phyloP scores from a whole-genome alignment of 2,888 invertebrate genomes.

The Minunthozetes semirufus region DNA sequence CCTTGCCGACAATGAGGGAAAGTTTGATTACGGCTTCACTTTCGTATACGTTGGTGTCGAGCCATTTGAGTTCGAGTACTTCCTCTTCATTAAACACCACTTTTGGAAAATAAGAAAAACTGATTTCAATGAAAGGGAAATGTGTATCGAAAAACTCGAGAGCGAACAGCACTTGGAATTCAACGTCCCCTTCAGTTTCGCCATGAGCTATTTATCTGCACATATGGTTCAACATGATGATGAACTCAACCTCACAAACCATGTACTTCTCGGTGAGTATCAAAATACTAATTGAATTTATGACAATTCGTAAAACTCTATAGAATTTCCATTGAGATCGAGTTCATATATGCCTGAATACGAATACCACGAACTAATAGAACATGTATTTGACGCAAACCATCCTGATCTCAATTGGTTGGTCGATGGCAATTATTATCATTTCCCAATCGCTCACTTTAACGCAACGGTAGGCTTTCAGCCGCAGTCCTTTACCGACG shows the following conservation, averaged over 20 bases:
- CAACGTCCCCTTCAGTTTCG: not conserved
- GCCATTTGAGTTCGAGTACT: not conserved
- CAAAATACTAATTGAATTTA: not conserved
- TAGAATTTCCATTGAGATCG: not conserved
- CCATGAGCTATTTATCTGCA: not conserved
- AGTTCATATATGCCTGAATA: not conserved
- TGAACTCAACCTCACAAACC: constrained; percentile 1
- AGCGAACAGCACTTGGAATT: not conserved
- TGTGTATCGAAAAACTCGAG: not conserved
- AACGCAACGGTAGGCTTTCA: not conserved
- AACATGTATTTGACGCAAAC: not conserved
- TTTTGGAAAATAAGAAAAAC: not conserved
- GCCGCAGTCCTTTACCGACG: not conserved
- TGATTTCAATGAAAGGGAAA: not conserved
- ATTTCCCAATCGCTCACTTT: not conserved
- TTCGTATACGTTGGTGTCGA: not conserved
- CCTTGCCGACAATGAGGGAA: not conserved
- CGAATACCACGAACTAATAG: not conserved
- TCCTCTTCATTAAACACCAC: not conserved
- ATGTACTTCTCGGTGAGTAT: not conserved
- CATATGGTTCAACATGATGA: constrained; percentile 4
- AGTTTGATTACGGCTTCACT: not conserved
- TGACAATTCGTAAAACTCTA: not conserved
- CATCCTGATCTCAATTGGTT: not conserved
- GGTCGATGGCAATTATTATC: constrained; percentile 1